Conservation (phyloP, 2,113 vertebrate species). For the Carassius auratus region DNA sequence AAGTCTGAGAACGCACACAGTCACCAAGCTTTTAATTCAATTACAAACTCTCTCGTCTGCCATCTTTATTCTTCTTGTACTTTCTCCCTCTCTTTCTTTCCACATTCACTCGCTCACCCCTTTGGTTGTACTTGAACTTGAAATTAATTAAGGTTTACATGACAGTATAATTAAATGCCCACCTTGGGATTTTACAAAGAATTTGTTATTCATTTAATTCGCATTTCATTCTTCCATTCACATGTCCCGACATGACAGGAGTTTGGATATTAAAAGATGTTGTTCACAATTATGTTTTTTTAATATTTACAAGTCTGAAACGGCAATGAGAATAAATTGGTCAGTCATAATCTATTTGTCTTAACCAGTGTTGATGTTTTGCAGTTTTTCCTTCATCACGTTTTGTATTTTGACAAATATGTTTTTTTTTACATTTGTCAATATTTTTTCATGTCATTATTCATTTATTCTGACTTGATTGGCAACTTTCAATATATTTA, state of each 20-base stretch:
- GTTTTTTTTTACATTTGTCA: too few species aligned
- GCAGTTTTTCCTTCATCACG: too few species aligned
- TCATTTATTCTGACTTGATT: not conserved
- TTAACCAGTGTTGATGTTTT: not conserved
- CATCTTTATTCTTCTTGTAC: not conserved
- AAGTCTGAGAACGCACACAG: not conserved
- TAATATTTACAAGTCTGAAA: not conserved
- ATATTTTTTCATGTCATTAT: not conserved
- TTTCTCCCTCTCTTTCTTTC: slow-evolving; percentile 2
- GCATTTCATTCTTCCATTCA: not conserved
- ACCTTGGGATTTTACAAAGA: not conserved
- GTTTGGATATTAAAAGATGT: not conserved
- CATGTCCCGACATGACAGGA: not conserved
- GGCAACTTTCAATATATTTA: not conserved
- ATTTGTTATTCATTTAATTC: not conserved
- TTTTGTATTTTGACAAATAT: not conserved
- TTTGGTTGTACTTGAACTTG: not conserved
- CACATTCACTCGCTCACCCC: not conserved
- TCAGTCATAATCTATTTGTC: not conserved
- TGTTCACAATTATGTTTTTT: not conserved
- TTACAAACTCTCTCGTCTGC: not conserved
- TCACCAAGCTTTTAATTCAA: not conserved
- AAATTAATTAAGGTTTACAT: not conserved
- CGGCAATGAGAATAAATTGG: not conserved
- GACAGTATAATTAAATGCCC: not conserved